Percentiles rank a stretch among this genome's conserved stretches.
phyloP scores from a whole-genome alignment of 2,113 vertebrate species.

The Ascaphus truei region DNA sequence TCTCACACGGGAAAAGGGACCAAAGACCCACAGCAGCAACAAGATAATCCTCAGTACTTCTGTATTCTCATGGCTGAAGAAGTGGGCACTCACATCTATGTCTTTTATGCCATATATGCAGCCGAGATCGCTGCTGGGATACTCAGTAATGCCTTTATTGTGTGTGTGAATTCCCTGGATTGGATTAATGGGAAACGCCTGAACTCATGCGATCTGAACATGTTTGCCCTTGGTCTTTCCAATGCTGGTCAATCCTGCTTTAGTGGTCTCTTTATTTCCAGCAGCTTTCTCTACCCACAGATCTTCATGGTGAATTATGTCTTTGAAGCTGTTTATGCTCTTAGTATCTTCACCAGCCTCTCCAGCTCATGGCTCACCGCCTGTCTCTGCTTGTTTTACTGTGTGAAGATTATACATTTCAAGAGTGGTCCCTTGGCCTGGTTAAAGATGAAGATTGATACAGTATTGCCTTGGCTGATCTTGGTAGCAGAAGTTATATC shows the following conservation, averaged over 20 bases:
- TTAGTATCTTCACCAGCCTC: neutral
- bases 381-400: constrained; percentile 17
- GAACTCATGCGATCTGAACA: neutral
- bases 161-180: neutral
- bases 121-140: neutral
- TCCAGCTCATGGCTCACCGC: constrained; percentile 17
- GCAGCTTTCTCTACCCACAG: neutral
- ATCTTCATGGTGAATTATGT: neutral
- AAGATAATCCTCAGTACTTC: too few relatives aligned
- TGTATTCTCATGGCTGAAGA: too few relatives aligned
- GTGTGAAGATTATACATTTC: constrained; percentile 9
- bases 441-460: neutral
- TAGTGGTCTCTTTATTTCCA: neutral
- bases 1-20: too few relatives aligned
- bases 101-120: neutral
- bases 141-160: constrained; percentile 3
- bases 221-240: constrained; percentile 10
- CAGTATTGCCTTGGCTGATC: constrained; percentile 12
- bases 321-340: neutral
- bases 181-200: neutral
- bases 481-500: neutral
- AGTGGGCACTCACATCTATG: neutral
- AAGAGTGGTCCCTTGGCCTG: neutral
- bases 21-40: too few relatives aligned
- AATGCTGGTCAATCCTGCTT: neutral